A percentile compares a stretch with the other conserved stretches of the same genome.
These are phyloP conservation scores for Tokudaia muenninki DNA, from an alignment of 2,797 vertebrate species.

Conservation along the genomic window DNA sequence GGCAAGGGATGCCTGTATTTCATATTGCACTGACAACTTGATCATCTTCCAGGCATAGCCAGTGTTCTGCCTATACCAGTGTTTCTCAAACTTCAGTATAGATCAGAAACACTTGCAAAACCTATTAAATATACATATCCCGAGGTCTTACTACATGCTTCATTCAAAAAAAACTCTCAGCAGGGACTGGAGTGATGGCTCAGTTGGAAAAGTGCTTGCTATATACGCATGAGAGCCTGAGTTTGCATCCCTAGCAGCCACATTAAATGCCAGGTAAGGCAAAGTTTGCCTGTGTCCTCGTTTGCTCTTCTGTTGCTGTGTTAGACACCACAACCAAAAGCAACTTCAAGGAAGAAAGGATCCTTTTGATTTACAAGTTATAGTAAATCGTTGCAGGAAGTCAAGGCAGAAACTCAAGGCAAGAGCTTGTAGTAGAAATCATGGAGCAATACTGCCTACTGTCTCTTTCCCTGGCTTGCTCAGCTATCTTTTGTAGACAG, in stretches of 20 bases:
- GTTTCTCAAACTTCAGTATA: constrained; percentile 31
- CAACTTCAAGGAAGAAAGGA: background rate
- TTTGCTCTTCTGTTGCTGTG: background rate
- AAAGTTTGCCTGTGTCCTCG: background rate
- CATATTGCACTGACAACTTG: constrained; percentile 50
- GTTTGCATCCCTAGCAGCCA: background rate
- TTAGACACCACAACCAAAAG: background rate
- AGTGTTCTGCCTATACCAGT: constrained; percentile 19
- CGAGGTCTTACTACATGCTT: background rate
- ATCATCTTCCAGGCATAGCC: constrained; percentile 24
- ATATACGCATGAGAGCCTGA: background rate
- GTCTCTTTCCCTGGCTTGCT: background rate
- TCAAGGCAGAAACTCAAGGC: background rate
- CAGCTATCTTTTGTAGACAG: background rate
- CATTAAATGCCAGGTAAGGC: background rate
- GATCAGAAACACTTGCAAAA: constrained; percentile 24
- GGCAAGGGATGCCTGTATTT: constrained; percentile 45
- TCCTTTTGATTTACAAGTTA: background rate
- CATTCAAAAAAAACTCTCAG: constrained; percentile 37
- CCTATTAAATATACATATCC: constrained; percentile 6
- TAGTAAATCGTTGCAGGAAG: background rate
- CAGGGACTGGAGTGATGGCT: too few relatives aligned
- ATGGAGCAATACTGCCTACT: background rate
- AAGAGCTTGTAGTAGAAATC: background rate
- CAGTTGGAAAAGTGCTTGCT: background rate